Base-by-base conservation (phyloP, 2,888 invertebrate species). In the Zhengitettix transpicula region DNA sequence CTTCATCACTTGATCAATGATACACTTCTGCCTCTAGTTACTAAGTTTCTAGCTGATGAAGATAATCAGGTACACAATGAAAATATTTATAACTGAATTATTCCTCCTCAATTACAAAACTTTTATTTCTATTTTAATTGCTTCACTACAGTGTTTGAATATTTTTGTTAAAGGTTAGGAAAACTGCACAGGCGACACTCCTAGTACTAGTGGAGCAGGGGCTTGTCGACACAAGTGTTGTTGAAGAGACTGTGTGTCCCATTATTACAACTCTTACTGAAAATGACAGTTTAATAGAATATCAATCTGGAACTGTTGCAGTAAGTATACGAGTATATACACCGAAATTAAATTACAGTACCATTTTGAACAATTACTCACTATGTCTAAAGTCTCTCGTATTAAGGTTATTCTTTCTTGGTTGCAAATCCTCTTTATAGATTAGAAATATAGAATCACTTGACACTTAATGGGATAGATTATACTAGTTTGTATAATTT, bases 161-260 rank as follows among this genome's bases (percentile, higher is more conserved):
- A 9, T 15, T 51, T n/a, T 51, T 51, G n/a, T 51, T 63, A 9
- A 70, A 84, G 80, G 82, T 84, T 54, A 77, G 84, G 58, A 83
- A 83, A 68, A 78, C 80, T 54, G 81, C 84, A 52, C 82, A 84
- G 65, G 75, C 78, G 12, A 79, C 83, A 10, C 72, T 87, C 42
- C 70, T 84, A 64, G 75, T 79, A 51, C 71, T 87, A 53, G 73
- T 86, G 67, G 83, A 86, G 69, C 80, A 82, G 63, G 79, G 78
- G 58, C 75, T 84, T 53, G 75, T 86, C 59, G 77, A 77, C 55
- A 71, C 75, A 68, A 75, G 73, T 59, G 80, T 82, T 66, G 77
- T 83, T 58, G 82, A 84, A 68, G 74, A 78, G 55, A 78, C 80
- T 70, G 79, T 86, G 55, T 82, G 83, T 66, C 83, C 83, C 12